Percentiles rank a stretch among this genome's conserved stretches.
phyloP scores from a whole-genome alignment of 1,140 invertebrate species.

The Trigoniulus corallinus region DNA sequence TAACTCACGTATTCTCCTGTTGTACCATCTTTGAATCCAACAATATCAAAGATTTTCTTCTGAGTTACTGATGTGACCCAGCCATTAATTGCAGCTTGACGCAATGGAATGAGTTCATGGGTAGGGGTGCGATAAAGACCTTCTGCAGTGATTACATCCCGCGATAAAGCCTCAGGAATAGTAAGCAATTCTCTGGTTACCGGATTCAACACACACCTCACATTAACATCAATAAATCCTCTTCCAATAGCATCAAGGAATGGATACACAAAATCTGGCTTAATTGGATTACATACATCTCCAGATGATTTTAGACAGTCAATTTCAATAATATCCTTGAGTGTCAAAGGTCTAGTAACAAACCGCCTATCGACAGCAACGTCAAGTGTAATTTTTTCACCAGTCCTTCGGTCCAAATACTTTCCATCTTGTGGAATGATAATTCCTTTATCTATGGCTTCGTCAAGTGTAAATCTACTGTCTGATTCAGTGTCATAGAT shows the following conservation, averaged over 20 bases:
- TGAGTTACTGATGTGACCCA: constrained; percentile 72
- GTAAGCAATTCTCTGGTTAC: constrained; percentile 56
- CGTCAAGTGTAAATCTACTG: constrained; percentile 55
- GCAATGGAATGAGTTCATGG: constrained; percentile 47
- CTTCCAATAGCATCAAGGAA: constrained; percentile 64
- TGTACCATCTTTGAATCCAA: constrained; percentile 69
- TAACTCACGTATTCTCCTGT: constrained; percentile 69
- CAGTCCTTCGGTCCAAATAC: constrained; percentile 51
- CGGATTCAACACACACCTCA: constrained; percentile 65
- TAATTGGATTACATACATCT: constrained; percentile 55
- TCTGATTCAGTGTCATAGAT: constrained; percentile 60
- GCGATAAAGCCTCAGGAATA: constrained; percentile 59
- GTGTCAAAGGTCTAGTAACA: constrained; percentile 71
- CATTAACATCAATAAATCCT: constrained; percentile 71
- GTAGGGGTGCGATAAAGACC: constrained; percentile 53
- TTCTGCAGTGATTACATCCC: constrained; percentile 54
- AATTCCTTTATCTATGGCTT: constrained; percentile 57
- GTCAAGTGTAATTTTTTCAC: constrained; percentile 54
- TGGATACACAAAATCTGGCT: constrained; percentile 48
- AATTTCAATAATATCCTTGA: constrained; percentile 69
- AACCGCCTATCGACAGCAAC: constrained; percentile 60
- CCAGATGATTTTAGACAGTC: constrained; percentile 60
- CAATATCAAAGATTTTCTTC: constrained; percentile 79
- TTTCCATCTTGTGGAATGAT: constrained; percentile 59
- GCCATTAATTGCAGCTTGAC: constrained; percentile 66